Base-by-base conservation (phyloP, 1,140 invertebrate genomes). In the Teleopsis dalmanni region DNA sequence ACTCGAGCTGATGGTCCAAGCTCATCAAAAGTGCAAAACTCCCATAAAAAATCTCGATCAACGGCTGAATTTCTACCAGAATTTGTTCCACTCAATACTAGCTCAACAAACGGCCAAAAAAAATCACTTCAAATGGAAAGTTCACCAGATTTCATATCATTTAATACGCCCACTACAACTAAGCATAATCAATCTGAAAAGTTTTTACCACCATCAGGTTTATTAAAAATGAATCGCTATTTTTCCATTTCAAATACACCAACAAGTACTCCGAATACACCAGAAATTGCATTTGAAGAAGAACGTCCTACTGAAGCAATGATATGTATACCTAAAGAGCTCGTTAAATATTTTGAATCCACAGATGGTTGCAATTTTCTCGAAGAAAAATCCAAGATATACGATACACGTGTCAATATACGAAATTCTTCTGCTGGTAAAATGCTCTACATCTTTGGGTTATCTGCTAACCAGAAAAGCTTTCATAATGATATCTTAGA, bases 401-500 rank as follows among this genome's bases (percentile, higher is more conserved):
- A 70, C 47, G 65, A 75, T 42, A 62, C 77, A 1, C 64, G 52
- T 26, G 57, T 74, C 3, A 61, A 58, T 6, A 56, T 70, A 43
- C 62, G 75, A 43, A 67, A 62, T 22, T 57, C 63, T 9, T 59
- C 70, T 2, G 67, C 67, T 27, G 67, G 66, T 34, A 63, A 71
- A 42, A 70, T 75, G 14, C 54, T 78, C 18, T 70, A 65, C 16
- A 75, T 78, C 16, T 72, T 67, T 51, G 76, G 76, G 2, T 62
- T 72, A 11, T 59, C 72, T 11, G 62, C 55, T 7, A 59, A 76
- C 51, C 75, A 77, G 48, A 72, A 76, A 25, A 62, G 70, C 46
- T 73, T 78, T 43, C 76, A 77, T 34, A 23, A 57, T 0, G 64
- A 66, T 43, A 54, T 78, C 0, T 48, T 72, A 33, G 63, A 66